phyloP scores from a whole-genome alignment of 2,797 vertebrate species.

The Catostomus latipinnis region DNA sequence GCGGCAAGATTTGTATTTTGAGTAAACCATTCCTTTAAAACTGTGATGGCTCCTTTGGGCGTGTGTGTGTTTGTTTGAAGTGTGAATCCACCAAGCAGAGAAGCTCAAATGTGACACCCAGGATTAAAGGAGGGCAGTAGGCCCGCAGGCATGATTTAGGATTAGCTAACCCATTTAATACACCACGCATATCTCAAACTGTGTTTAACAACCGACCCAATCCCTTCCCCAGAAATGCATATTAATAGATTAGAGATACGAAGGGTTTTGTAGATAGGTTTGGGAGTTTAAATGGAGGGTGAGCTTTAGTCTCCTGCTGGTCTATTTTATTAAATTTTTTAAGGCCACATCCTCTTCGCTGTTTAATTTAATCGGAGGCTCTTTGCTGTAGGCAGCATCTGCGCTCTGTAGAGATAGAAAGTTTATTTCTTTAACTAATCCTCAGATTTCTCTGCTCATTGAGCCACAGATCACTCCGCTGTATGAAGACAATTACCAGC shows the following conservation, averaged over 20 bases:
- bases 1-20: too few species aligned
- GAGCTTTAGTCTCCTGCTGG: slow-evolving; percentile 65
- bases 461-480: slow-evolving; percentile 82
- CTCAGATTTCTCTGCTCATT: slow-evolving; percentile 62
- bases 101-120: slow-evolving; percentile 23
- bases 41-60: too few species aligned
- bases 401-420: slow-evolving; percentile 73
- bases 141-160: slow-evolving; percentile 66
- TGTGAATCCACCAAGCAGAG: slow-evolving; percentile 29
- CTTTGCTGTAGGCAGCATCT: slow-evolving; percentile 76
- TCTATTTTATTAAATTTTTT: slow-evolving; percentile 65
- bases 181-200: slow-evolving; percentile 64
- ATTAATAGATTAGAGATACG: slow-evolving; percentile 67
- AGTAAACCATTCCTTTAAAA: too few species aligned
- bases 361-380: slow-evolving; percentile 80
- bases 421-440: slow-evolving; percentile 66
- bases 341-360: slow-evolving; percentile 69
- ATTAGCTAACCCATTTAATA: slow-evolving; percentile 69
- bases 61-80: slow-evolving; percentile 23
- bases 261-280: slow-evolving; percentile 34
- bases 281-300: slow-evolving; percentile 46
- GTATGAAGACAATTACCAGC: slow-evolving; percentile 84
- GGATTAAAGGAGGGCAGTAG: slow-evolving; percentile 76
- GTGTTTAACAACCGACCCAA: slow-evolving; percentile 63
- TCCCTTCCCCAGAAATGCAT: slow-evolving; percentile 70